Percentiles rank a stretch among this genome's conserved stretches.
phyloP scores from a whole-genome alignment of 2,113 vertebrate genomes.

The Tragelaphus imberbis region DNA sequence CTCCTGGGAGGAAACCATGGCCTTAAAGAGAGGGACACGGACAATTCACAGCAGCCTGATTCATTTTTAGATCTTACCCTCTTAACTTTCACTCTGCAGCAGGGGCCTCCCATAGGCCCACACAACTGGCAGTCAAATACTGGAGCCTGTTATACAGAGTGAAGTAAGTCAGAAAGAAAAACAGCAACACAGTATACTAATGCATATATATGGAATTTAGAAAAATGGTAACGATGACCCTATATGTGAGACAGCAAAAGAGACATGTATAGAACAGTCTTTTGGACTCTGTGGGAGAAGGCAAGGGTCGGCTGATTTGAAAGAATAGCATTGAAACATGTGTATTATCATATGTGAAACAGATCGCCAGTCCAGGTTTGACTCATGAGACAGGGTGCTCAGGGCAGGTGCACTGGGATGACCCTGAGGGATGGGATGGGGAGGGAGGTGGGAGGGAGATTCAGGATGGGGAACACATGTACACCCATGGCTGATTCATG shows the following conservation, averaged over 20 bases:
- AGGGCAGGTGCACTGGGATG: neutral
- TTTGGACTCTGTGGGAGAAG: neutral
- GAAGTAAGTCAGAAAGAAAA: neutral
- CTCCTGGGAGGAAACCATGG: neutral
- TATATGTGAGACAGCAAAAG: neutral
- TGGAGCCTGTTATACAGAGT: neutral
- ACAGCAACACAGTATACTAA: neutral
- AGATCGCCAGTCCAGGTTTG: neutral
- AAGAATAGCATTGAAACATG: neutral
- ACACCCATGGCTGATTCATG: neutral
- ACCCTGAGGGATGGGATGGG: neutral
- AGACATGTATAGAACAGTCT: neutral
- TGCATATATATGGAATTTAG: neutral
- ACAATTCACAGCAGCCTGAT: neutral
- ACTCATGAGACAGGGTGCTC: neutral
- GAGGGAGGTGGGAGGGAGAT: neutral
- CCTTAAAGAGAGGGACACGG: neutral
- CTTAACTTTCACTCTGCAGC: neutral
- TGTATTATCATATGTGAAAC: neutral
- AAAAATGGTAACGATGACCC: neutral
- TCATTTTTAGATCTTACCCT: neutral
- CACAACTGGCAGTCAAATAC: neutral
- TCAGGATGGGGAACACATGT: neutral
- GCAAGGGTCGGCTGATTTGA: neutral
- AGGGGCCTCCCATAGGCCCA: neutral